Base-by-base conservation (phyloP, 2,888 invertebrate genomes). In the Tachina lurida region DNA sequence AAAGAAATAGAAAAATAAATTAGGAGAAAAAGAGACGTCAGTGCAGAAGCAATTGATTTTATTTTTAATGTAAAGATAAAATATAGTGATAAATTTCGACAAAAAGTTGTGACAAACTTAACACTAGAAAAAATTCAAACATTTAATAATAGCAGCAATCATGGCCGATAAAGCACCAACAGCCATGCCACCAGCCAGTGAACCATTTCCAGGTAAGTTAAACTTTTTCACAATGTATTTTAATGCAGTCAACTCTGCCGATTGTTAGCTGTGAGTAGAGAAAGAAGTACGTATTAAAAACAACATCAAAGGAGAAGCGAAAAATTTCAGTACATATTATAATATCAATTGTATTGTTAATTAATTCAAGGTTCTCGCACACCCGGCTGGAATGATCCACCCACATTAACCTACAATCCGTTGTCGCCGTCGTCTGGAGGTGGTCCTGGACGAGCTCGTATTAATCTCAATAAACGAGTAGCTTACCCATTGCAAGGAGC, bases 361-460 rank as follows among this genome's bases (percentile, higher is more conserved):
- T 77, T 49, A 1, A 7, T 31, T 31, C 31, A 79, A 92, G 92
- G 92, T 56, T 91, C 92, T 74, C 89, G 91, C 52, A 92, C 92
- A 43, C 92, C 92, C 19, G 92, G 92, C 41, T 92, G 92, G 92
- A 92, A 92, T 84, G 92, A 92, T 89, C 92, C 92, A 63, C 92
- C 92, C 17, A 90, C 91, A 77, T 68, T 92, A 9, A 84, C 88
- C 83, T 90, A 87, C 75, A 89, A 87, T 80, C 82, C 89, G 3
- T 58, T 87, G 22, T 81, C 88, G 12, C 60, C 83, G 13, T 87
- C 89, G 10, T 75, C 85, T 54, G 89, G 87, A 31, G 78, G 88
- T 2, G 88, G 84, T 71, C 87, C 65, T 62, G 90, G 90, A 13
- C 91, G 91, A 49, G 89, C 91, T n/a, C 92, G 91, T 60, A 88